Base-by-base conservation (phyloP, 1,140 invertebrate species). In the Drosophila guanche region DNA sequence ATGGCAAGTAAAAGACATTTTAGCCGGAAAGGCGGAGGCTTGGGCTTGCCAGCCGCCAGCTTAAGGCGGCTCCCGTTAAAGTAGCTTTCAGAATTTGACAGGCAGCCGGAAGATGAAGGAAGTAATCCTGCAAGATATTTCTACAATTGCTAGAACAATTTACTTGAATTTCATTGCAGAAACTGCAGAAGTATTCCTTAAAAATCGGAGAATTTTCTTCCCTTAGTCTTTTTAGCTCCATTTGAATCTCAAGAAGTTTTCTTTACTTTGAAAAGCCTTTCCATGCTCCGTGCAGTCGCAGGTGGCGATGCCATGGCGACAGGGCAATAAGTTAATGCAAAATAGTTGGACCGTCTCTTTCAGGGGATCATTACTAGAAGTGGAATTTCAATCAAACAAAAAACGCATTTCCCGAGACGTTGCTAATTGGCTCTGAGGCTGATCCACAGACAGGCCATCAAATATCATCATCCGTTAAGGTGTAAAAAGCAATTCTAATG, bases 401-500 rank as follows among this genome's bases (percentile, higher is more conserved):
- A 41, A 63, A 45, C 27, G 20, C 58, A 12, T 8, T 55, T 27
- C 45, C 46, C 27, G 22, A 60, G 54, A 53, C 33, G 43, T 23
- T 37, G 50, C 69, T 73, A 73, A 73, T 73, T 73, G 69, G 70
- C 70, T 46, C 12, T 37, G 23, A 37, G 33, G 14, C 50, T 51
- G 43, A 40, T 70, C 53, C 53, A 25, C 3, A 22, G 25, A 33
- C 46, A 47, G 51, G 57, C 71, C 63, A 86, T 76, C 72, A 75
- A 81, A 77, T 54, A 81, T 76, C 68, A 69, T 57, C 47, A 56
- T n/a, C 67, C 78, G 76, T 70, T 70, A 77, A 85, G 51, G 65
- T 68, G 50, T 68, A 41, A 23, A 55, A 58, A 66, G 55, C 42
- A 70, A 68, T 55, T 51, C 41, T 68, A 68, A 68, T 68, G 63